Conservation (phyloP, 2,113 vertebrate species). For the Egretta garzetta region DNA sequence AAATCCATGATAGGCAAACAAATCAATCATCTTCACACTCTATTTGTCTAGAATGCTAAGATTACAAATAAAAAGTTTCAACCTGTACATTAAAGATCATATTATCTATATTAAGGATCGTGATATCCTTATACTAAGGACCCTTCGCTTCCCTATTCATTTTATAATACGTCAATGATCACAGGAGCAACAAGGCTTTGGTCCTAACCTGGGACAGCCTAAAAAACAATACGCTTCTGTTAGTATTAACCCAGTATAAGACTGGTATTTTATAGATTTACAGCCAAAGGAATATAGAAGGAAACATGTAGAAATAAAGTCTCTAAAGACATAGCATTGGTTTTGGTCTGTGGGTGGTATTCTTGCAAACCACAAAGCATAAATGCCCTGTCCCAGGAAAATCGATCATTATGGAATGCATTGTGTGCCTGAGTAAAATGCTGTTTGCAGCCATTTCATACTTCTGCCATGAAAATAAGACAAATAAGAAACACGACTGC, state of each 20-base stretch:
- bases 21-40: not conserved
- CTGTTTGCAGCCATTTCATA: constrained; percentile 35
- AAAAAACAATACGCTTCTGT: not conserved
- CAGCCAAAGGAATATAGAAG: not conserved
- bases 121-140: not conserved
- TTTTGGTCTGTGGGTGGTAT: constrained; percentile 44
- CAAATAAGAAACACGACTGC: constrained; percentile 20
- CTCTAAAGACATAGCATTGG: not conserved
- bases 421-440: constrained; percentile 41
- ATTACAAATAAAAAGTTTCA: not conserved
- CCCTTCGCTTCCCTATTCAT: not conserved
- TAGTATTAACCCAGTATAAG: not conserved
- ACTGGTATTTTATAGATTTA: not conserved
- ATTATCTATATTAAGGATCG: not conserved
- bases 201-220: not conserved
- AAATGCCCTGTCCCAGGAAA: constrained; percentile 56
- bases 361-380: constrained; percentile 46
- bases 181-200: not conserved
- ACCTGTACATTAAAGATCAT: not conserved
- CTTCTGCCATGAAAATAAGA: not conserved
- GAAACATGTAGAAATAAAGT: not conserved
- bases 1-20: constrained; percentile 45
- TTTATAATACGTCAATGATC: not conserved
- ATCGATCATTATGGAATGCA: constrained; percentile 34
- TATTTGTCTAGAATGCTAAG: not conserved